These are phyloP conservation scores for Xiphias gladius DNA, from an alignment of 2,113 vertebrate genomes.

Conservation along the genomic window DNA sequence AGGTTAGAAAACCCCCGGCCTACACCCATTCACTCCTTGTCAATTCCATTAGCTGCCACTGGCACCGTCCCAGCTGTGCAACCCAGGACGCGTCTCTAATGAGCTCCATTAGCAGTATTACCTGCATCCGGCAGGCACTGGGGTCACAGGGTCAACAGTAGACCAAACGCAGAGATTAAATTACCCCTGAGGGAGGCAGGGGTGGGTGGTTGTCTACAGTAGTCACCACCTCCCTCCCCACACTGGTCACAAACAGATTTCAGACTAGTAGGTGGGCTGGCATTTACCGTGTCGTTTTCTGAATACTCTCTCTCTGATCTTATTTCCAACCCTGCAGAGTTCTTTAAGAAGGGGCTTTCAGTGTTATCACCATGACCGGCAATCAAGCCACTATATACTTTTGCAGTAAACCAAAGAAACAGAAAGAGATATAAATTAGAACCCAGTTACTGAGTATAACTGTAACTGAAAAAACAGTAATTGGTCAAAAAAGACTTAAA, in stretches of 20 bases:
- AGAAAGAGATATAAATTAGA: not conserved
- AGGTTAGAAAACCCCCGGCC: conserved; percentile 40
- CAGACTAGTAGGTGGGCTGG: conserved; percentile 41
- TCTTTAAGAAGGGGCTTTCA: conserved; percentile 1
- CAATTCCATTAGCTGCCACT: conserved; percentile 76
- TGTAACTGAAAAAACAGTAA: not conserved
- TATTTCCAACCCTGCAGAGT: conserved; percentile 33
- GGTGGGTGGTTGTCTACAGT: conserved; percentile 48
- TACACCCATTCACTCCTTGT: conserved; percentile 57
- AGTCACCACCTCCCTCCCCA: not conserved
- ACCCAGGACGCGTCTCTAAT: conserved; percentile 77
- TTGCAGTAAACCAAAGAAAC: not conserved
- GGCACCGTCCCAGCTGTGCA: conserved; percentile 71
- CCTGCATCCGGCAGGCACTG: conserved; percentile 76
- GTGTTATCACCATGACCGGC: not conserved
- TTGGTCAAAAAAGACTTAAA: not conserved
- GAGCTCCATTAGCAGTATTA: conserved; percentile 84
- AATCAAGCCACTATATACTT: not conserved
- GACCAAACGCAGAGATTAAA: conserved; percentile 82
- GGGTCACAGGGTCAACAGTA: conserved; percentile 78
- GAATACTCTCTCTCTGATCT: conserved; percentile 39
- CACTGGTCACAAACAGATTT: conserved; percentile 43
- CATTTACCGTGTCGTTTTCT: conserved; percentile 48
- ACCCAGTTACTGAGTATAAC: not conserved
- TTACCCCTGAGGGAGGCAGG: conserved; percentile 71